A percentile compares a stretch with the other conserved stretches of the same genome.
Evolutionary conservation across 1,140 invertebrate species (phyloP).

Genomic region (Triops longicaudatus): DNA sequence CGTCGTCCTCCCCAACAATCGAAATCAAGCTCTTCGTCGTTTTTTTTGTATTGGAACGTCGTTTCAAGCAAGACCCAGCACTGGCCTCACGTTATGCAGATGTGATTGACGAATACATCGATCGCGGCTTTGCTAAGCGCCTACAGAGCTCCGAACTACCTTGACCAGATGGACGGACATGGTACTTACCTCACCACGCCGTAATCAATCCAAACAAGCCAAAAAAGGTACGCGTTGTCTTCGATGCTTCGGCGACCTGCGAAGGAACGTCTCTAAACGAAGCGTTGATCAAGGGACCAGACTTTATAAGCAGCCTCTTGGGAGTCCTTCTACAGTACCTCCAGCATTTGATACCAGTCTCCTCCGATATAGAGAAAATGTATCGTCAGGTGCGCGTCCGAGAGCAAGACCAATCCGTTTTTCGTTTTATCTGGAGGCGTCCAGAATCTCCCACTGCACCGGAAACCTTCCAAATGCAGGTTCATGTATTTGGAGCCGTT

Average conservation of each 20-base stretch:
- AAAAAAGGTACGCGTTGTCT: too few relatives aligned
- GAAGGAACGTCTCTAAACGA: too few relatives aligned
- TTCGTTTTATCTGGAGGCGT: too few relatives aligned
- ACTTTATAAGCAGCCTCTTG: slow-evolving; percentile 21
- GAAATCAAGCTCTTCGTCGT: not conserved
- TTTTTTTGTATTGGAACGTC: slow-evolving; percentile 3
- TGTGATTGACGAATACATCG: slow-evolving; percentile 19
- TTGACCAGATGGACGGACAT: slow-evolving; percentile 13
- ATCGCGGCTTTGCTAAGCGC: slow-evolving; percentile 6
- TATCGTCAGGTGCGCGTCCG: slow-evolving; percentile 24
- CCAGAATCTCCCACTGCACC: too few relatives aligned
- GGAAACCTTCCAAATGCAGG: too few relatives aligned
- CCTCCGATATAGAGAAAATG: slow-evolving; percentile 26
- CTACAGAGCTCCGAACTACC: slow-evolving; percentile 15
- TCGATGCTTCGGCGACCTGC: too few relatives aligned
- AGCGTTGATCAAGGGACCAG: too few relatives aligned
- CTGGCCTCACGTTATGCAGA: not conserved
- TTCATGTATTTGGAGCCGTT: too few relatives aligned
- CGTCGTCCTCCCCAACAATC: slow-evolving; percentile 17
- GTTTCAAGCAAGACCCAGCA: not conserved
- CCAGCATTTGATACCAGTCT: slow-evolving; percentile 18
- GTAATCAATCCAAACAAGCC: slow-evolving; percentile 28
- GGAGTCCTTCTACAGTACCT: slow-evolving; percentile 25
- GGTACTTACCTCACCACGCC: slow-evolving; percentile 29
- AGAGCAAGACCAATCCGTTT: slow-evolving; percentile 24